phyloP scores from a whole-genome alignment of 2,797 vertebrate species.

The Tapirus indicus region DNA sequence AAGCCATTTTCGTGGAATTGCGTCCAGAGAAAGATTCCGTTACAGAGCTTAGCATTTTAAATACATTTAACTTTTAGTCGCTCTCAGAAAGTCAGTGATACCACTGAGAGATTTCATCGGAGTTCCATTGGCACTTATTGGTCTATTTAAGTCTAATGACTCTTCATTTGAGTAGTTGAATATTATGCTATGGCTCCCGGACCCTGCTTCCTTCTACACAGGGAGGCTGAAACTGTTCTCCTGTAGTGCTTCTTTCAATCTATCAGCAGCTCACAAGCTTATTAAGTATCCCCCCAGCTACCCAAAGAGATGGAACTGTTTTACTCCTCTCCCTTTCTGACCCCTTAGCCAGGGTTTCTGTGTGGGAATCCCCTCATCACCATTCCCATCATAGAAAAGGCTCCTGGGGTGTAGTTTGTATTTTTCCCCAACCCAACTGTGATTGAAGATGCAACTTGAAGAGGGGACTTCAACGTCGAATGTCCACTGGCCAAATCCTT shows the following conservation, averaged over 20 bases:
- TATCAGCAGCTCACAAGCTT: not conserved
- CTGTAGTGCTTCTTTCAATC: slow-evolving; percentile 1
- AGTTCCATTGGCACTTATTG: not conserved
- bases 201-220: not conserved
- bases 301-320: not conserved
- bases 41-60: slow-evolving; percentile 62
- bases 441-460: slow-evolving; percentile 11
- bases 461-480: not conserved
- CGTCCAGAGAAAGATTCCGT: slow-evolving; percentile 45
- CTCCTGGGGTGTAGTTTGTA: not conserved
- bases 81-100: slow-evolving; percentile 38
- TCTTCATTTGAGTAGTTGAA: not conserved
- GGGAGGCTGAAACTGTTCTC: not conserved
- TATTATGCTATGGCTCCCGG: not conserved
- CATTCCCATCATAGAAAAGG: not conserved
- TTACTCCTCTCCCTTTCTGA: not conserved
- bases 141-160: not conserved
- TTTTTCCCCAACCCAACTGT: not conserved
- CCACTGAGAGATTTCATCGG: not conserved
- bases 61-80: slow-evolving; percentile 36
- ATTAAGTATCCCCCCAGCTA: not conserved
- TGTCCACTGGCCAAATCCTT: not conserved
- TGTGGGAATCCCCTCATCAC: not conserved
- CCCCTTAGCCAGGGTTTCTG: not conserved
- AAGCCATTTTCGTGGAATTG: slow-evolving; percentile 60